Conservation (phyloP, 2,888 invertebrate species). For the Iphiclides podalirius region DNA sequence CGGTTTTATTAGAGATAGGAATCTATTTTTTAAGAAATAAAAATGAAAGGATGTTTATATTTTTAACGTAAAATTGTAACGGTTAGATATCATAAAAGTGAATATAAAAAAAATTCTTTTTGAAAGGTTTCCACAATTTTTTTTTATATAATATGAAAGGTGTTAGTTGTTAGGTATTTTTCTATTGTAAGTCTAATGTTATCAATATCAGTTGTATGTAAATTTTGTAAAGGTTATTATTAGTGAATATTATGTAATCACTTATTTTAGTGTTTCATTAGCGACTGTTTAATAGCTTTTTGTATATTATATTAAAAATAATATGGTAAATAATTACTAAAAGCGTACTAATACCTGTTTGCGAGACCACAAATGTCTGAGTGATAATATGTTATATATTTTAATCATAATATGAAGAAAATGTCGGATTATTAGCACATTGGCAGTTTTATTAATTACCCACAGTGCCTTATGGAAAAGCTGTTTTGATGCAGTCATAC, state of each 20-base stretch:
- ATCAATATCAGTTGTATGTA: constrained; percentile 49
- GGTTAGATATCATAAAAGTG: constrained; percentile 31
- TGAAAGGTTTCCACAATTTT: constrained; percentile 64
- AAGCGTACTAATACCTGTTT: constrained; percentile 28
- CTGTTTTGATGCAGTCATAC: no score
- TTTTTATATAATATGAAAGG: constrained; percentile 49
- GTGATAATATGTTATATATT: constrained; percentile 58
- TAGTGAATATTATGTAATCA: constrained; percentile 29
- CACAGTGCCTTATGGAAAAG: no score
- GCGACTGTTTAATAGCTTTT: constrained; percentile 37
- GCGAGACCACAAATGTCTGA: constrained; percentile 47
- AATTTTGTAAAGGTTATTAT: constrained; percentile 65
- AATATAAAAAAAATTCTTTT: constrained; percentile 33
- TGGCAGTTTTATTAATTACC: constrained; percentile 39
- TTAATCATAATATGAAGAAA: constrained; percentile 68
- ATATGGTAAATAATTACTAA: constrained; percentile 20
- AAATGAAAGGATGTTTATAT: constrained; percentile 48
- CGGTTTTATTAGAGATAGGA: constrained; percentile 36
- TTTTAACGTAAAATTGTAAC: constrained; percentile 43
- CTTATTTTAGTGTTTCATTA: constrained; percentile 23
- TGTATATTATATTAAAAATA: constrained; percentile 45
- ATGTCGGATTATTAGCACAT: constrained; percentile 52
- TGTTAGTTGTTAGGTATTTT: constrained; percentile 46
- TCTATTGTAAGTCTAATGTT: constrained; percentile 40
- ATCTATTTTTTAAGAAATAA: constrained; percentile 47